A percentile compares a stretch with the other conserved stretches of the same genome.
These are phyloP conservation scores for Aplochiton taeniatus DNA, from an alignment of 2,797 vertebrate genomes.

Conservation along the genomic window DNA sequence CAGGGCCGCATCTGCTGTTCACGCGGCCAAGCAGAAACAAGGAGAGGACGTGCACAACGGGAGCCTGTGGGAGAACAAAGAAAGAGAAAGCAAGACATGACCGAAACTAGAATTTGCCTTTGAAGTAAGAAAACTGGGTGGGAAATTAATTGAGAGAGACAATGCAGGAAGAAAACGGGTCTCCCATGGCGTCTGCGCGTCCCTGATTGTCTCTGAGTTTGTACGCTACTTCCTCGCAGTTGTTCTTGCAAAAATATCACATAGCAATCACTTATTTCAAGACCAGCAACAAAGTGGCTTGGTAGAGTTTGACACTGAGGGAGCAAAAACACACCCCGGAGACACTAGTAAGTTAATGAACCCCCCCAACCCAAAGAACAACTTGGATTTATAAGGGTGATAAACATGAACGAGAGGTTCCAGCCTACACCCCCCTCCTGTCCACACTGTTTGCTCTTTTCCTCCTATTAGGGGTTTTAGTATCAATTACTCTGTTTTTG, in stretches of 20 bases:
- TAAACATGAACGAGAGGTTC: constrained; percentile 50
- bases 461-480: constrained; percentile 29
- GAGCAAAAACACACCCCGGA: constrained; percentile 52
- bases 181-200: constrained; percentile 31
- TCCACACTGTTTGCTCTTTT: constrained; percentile 56
- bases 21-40: constrained; percentile 20
- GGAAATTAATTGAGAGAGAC: constrained; percentile 23
- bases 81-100: constrained; percentile 19
- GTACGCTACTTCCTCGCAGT: constrained; percentile 22
- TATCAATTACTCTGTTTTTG: constrained; percentile 17
- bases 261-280: constrained; percentile 53
- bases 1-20: constrained; percentile 32
- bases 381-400: constrained; percentile 61
- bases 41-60: not conserved
- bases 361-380: constrained; percentile 66
- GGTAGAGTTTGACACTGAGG: constrained; percentile 61
- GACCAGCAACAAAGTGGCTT: constrained; percentile 57
- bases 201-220: constrained; percentile 62
- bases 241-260: constrained; percentile 11
- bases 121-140: constrained; percentile 20
- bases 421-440: constrained; percentile 5
- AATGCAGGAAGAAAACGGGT: constrained; percentile 31
- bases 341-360: constrained; percentile 75
- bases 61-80: too few species aligned
- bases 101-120: constrained; percentile 32